Evolutionary conservation across 2,797 vertebrate species (phyloP).

Genomic region (Aselliscus stoliczkanus): DNA sequence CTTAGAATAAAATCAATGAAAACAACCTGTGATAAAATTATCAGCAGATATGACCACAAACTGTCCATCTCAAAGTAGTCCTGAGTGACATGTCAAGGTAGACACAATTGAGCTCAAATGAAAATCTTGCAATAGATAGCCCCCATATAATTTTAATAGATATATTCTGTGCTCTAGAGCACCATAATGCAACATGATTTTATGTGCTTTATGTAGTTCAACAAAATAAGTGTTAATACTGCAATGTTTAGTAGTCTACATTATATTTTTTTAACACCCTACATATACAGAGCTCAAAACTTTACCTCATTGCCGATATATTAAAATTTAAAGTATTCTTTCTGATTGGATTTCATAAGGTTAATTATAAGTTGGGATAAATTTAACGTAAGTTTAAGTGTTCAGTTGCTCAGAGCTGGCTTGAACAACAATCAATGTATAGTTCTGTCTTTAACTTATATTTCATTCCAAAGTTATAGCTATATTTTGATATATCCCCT

Average conservation of each 20-base stretch:
- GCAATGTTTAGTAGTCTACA: background rate
- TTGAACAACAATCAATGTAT: background rate
- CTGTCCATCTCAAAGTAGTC: background rate
- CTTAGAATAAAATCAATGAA: background rate
- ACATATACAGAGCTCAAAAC: background rate
- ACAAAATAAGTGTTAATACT: background rate
- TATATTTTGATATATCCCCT: background rate
- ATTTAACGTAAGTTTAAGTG: background rate
- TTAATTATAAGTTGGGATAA: background rate
- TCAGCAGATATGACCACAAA: background rate
- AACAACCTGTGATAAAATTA: background rate
- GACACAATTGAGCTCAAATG: background rate
- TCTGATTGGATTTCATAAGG: background rate
- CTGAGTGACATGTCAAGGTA: background rate
- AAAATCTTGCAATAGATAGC: background rate
- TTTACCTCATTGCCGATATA: background rate
- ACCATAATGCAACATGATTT: background rate
- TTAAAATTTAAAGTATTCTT: background rate
- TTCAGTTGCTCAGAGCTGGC: background rate
- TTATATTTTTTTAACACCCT: background rate
- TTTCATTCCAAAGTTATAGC: background rate
- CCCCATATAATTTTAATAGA: background rate
- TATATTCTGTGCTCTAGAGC: background rate
- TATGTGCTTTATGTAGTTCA: background rate
- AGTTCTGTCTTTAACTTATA: background rate